Evolutionary conservation across 2,113 vertebrate species (phyloP), one percentile per base, ranked within the genome.

Genomic region (Archocentrus centrarchus): DNA sequence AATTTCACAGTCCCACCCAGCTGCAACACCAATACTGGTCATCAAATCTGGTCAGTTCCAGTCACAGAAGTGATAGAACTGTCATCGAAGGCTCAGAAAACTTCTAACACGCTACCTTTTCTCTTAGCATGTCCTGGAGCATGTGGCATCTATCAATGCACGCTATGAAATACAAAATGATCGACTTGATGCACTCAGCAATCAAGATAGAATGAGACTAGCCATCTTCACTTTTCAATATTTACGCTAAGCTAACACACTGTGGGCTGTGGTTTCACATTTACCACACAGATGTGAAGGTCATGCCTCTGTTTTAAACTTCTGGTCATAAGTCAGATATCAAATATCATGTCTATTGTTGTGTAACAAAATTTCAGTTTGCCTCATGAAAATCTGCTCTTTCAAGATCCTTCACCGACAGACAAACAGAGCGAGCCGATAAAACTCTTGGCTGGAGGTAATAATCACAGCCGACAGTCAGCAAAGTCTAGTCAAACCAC

Each of bases 401-500:
- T 27, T 27, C 13, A 62, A 59, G 11, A 27, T 57, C 60, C 2
- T 41, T 60, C 14, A 2, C 50, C 18, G 77, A 37, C 37, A 75
- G 81, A 37, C 37, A 77, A 32, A 82, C 75, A 81, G 7, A 50
- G 17, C 18, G 11, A 79, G 57, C 27, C 35, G 32, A 85, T 50
- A 2, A 73, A 70, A 64, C 55, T 81, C 32, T 47, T n/a, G 50
- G 24, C 11, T 73, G 39, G 76, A 83, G 58, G 37, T 73, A 61
- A 58, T 70, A 7, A 83, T 62, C 30, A 37, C 57, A 79, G 55
- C n/a, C 1, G 58, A 37, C 81, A 83, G 35, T 57, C 75, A 41
- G 59, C 75, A 2, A 60, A 58, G 59, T 70, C 13, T 17, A 22
- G 55, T 44, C 39, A 39, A 62, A 77, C 14, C 68, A n/a, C 15